phyloP scores from a whole-genome alignment of 2,113 vertebrate genomes.

The Dissostichus mawsoni region DNA sequence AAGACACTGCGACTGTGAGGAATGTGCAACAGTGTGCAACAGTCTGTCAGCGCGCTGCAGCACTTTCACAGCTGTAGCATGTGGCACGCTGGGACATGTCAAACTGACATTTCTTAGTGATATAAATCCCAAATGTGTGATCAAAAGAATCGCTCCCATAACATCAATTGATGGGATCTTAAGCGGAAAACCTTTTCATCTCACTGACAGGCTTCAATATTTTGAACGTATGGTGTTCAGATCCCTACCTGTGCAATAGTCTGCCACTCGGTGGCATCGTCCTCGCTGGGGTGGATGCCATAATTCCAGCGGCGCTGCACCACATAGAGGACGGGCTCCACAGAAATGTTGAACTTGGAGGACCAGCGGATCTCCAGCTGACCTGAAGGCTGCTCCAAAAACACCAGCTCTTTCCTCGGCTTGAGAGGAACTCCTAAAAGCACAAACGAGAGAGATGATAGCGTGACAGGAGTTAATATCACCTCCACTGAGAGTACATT shows the following conservation, averaged over 20 bases:
- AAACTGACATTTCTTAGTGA: constrained; percentile 34
- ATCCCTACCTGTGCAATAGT: constrained; percentile 90
- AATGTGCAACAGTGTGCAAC: constrained; percentile 67
- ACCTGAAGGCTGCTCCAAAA: constrained; percentile 88
- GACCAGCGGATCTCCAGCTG: constrained; percentile 95
- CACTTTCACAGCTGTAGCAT: constrained; percentile 67
- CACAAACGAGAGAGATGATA: constrained; percentile 24
- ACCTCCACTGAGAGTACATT: constrained; percentile 29
- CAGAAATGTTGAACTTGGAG: constrained; percentile 96
- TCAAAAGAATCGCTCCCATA: constrained; percentile 14
- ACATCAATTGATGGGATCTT: background rate
- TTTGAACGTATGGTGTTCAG: background rate
- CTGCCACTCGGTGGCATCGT: constrained; percentile 92
- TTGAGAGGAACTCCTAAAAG: constrained; percentile 93
- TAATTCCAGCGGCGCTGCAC: constrained; percentile 95
- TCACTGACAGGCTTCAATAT: background rate
- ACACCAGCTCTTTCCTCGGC: constrained; percentile 93
- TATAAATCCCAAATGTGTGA: constrained; percentile 31
- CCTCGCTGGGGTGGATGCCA: constrained; percentile 96
- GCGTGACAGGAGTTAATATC: constrained; percentile 34
- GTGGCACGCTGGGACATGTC: constrained; percentile 47
- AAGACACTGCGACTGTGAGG: constrained; percentile 70
- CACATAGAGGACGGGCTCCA: constrained; percentile 95
- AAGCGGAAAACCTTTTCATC: background rate
- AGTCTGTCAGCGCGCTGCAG: constrained; percentile 42